phyloP scores from a whole-genome alignment of 1,140 invertebrate species.

The Streblospio benedicti region DNA sequence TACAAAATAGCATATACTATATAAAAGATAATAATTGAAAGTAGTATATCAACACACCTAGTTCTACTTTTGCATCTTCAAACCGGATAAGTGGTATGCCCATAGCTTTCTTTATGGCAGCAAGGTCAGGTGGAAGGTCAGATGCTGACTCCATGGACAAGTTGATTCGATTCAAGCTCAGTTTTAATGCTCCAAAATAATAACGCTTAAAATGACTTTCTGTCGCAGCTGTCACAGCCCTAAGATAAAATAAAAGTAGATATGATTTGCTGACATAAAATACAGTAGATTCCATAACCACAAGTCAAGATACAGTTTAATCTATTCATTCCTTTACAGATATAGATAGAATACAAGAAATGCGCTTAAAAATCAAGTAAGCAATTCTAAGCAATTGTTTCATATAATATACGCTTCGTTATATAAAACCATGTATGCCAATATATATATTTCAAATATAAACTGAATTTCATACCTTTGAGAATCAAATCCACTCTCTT shows the following conservation, averaged over 20 bases:
- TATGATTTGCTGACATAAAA: not conserved
- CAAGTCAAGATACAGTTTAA: too few species aligned
- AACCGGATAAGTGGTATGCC: conserved; percentile 86
- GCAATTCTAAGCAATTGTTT: too few species aligned
- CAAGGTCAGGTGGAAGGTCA: conserved; percentile 66
- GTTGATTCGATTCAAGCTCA: conserved; percentile 68
- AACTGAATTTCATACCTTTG: conserved; percentile 7
- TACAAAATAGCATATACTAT: too few species aligned
- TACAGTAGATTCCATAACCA: not conserved
- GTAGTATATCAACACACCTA: conserved; percentile 54
- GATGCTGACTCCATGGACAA: conserved; percentile 77
- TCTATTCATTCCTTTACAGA: too few species aligned
- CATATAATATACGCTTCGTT: too few species aligned
- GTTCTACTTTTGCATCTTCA: conserved; percentile 87
- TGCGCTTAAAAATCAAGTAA: too few species aligned
- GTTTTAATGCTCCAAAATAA: conserved; percentile 79
- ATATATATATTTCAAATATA: too few species aligned
- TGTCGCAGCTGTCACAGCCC: conserved; percentile 68
- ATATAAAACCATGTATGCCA: not conserved
- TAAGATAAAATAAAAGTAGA: conserved; percentile 36
- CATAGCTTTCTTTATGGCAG: conserved; percentile 72
- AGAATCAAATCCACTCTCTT: conserved; percentile 65
- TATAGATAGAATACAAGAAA: too few species aligned
- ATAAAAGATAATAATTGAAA: too few species aligned
- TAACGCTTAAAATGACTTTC: conserved; percentile 66